Base-by-base conservation (phyloP, 1,140 invertebrate species). In the Bursaphelenchus mucronatus region DNA sequence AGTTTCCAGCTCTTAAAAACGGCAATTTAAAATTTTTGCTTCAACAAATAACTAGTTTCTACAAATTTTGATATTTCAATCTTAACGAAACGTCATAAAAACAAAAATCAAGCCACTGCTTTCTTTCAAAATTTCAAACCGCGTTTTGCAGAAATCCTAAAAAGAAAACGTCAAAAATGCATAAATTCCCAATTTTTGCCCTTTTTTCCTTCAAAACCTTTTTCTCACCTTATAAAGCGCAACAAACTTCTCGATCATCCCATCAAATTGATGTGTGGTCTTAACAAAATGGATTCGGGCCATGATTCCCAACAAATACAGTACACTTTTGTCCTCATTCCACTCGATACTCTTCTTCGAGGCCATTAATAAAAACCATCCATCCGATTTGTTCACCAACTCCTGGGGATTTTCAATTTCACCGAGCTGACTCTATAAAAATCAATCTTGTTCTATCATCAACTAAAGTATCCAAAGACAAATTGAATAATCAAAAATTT, bases 311-410 rank as follows among this genome's bases (percentile, higher is more conserved):
- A 71, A 30, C 45, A 71, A 62, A 21, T 64, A 59, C 13, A 71
- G 44, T 15, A 64, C 58, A 51, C 54, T 63, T 51, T 74, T 71
- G 47, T 71, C 70, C n/a, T 44, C 51, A 51, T 74, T 74, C 70
- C 69, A 72, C 30, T 59, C 57, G 46, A 52, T 45, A 1, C n/a
- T 19, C 9, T 49, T 17, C 21, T 74, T 74, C 44, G 56, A 71
- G 8, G 56, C 57, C 11, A 71, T 30, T 8, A 71, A 43, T 44
- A 52, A 55, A 7, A 71, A 30, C 70, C 70, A 71, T 13, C 58
- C 67, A 21, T 52, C 13, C n/a, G 53, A 45, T 30, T 30, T 30
- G 30, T 30, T 30, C 2, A 30, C 30, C 30, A 30, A 9, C 21
- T 10, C 39, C 10, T 10, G 13, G 11, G 11, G 39, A 44, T 57